Percentiles rank a stretch among this genome's conserved stretches.
Evolutionary conservation across 2,113 vertebrate species (phyloP).

Genomic region (Elgaria multicarinata): DNA sequence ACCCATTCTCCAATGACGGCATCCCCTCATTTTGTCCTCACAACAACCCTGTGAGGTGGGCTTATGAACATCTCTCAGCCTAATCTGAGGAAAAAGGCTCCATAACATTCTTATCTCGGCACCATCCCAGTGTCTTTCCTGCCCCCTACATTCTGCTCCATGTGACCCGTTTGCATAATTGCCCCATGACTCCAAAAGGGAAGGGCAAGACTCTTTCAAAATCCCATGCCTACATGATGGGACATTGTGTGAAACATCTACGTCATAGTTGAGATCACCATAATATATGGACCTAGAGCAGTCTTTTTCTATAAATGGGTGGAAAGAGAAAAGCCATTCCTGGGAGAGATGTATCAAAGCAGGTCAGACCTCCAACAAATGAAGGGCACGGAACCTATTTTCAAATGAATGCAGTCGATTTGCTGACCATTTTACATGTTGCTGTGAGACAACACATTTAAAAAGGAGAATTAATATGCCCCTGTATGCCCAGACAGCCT

Average conservation of each 20-base stretch:
- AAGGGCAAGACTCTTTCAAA: not conserved
- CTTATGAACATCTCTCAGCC: no score
- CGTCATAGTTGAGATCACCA: not conserved
- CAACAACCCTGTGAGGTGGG: no score
- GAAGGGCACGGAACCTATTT: conserved; percentile 46
- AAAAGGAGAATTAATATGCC: conserved; percentile 71
- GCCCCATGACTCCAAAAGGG: not conserved
- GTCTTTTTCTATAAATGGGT: not conserved
- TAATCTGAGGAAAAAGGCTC: not conserved
- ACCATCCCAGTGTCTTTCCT: not conserved
- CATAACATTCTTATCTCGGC: not conserved
- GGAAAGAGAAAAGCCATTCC: conserved; percentile 63
- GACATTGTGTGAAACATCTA: not conserved
- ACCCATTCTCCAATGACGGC: not conserved
- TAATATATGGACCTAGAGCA: not conserved
- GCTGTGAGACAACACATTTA: conserved; percentile 71
- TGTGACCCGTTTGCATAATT: not conserved
- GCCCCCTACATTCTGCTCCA: not conserved
- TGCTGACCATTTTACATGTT: conserved; percentile 46
- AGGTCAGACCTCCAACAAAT: conserved; percentile 56
- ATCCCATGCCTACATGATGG: not conserved
- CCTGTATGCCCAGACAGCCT: conserved; percentile 55
- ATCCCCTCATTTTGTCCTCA: not conserved
- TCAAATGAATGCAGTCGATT: conserved; percentile 17
- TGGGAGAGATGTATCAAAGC: conserved; percentile 60